These are phyloP conservation scores for Otolemur garnettii DNA, from an alignment of 2,113 vertebrate genomes.

Conservation along the genomic window DNA sequence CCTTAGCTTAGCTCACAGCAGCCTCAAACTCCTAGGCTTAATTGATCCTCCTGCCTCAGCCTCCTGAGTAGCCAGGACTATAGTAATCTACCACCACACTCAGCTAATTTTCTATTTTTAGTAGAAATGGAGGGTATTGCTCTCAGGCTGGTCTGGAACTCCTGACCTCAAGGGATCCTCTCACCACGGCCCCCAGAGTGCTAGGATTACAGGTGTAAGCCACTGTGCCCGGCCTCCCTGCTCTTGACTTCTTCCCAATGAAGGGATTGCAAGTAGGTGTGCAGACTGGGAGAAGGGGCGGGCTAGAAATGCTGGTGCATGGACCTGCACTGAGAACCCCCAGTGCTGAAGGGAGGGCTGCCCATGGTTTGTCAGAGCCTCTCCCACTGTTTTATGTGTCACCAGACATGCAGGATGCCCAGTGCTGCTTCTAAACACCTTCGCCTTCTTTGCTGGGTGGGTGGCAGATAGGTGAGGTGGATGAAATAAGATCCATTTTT, in stretches of 20 bases:
- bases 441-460: neutral
- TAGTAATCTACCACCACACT: too few relatives aligned
- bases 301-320: neutral
- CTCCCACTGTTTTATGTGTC: neutral
- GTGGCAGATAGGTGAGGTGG: neutral
- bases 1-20: too few relatives aligned
- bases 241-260: neutral
- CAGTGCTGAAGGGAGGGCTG: neutral
- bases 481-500: neutral
- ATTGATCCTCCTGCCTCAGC: too few relatives aligned
- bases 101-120: too few relatives aligned
- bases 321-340: neutral
- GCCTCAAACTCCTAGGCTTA: too few relatives aligned
- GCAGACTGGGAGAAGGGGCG: neutral
- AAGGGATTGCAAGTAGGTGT: neutral
- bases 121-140: too few relatives aligned
- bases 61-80: too few relatives aligned
- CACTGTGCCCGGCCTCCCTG: neutral
- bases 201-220: too few relatives aligned
- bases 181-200: too few relatives aligned
- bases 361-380: neutral
- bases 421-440: neutral
- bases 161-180: too few relatives aligned
- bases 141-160: too few relatives aligned
- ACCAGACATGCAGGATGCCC: neutral